These are phyloP conservation scores for Archaeoteleia sp. DNA, from an alignment of 2,888 invertebrate species.

Conservation along the genomic window DNA sequence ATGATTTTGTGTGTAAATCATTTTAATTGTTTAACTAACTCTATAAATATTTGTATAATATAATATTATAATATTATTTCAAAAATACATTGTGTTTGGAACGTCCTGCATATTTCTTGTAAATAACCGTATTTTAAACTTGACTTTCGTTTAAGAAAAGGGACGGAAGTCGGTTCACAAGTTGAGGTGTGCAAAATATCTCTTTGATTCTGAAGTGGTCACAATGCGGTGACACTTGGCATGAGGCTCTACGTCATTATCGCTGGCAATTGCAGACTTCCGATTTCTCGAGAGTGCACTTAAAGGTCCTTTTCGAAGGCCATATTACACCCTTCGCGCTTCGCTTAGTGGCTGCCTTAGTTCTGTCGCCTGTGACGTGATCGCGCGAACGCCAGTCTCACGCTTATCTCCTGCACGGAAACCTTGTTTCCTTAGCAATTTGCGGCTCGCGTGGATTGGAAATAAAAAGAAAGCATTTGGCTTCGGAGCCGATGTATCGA, in stretches of 20 bases:
- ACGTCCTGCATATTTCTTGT: no score
- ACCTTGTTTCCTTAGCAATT: conserved; percentile 20
- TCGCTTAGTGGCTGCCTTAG: background rate
- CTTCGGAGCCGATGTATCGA: conserved; percentile 14
- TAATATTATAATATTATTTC: no score
- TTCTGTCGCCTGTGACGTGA: conserved; percentile 4
- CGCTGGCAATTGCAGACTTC: conserved; percentile 62
- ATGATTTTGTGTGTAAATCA: no score
- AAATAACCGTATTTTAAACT: background rate
- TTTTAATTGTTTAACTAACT: no score
- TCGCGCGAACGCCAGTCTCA: conserved; percentile 7
- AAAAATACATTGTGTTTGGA: background rate
- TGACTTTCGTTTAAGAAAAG: conserved; percentile 4
- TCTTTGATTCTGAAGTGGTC: conserved; percentile 55
- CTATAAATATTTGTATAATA: no score
- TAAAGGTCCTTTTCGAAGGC: conserved; percentile 16
- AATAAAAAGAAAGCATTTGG: conserved; percentile 19
- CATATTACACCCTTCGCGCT: conserved; percentile 22
- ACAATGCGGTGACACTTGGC: conserved; percentile 41
- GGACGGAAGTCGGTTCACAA: conserved; percentile 49
- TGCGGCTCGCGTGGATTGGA: conserved; percentile 20
- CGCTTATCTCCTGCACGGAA: conserved; percentile 7
- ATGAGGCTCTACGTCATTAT: conserved; percentile 49
- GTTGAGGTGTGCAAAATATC: conserved; percentile 59
- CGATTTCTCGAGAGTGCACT: conserved; percentile 57